These are phyloP conservation scores for Xenops minutus DNA, from an alignment of 2,797 vertebrate species.

Conservation along the genomic window DNA sequence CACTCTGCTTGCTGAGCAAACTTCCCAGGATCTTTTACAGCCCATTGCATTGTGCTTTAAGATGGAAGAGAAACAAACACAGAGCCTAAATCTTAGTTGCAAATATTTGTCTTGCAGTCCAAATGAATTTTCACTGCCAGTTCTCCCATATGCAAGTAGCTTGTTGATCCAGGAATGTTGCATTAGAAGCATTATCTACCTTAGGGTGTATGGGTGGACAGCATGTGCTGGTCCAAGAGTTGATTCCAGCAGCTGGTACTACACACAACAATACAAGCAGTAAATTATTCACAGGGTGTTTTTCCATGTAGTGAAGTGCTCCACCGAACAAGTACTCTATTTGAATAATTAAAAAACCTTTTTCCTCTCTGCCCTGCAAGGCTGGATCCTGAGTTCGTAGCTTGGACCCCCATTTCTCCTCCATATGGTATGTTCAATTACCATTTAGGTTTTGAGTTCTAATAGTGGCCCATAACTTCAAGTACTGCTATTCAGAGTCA, in stretches of 20 bases:
- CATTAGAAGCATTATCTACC: neutral
- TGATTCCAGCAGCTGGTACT: neutral
- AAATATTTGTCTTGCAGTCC: neutral
- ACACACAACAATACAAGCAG: neutral
- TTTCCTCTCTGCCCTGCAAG: neutral
- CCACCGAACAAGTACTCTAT: neutral
- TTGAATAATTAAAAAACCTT: neutral
- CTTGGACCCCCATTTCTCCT: neutral
- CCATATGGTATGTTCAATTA: neutral
- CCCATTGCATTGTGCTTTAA: neutral
- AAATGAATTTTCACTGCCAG: neutral
- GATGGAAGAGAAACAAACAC: neutral
- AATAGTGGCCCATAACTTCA: slow-evolving; percentile 13
- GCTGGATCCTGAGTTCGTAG: neutral
- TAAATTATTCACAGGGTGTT: neutral
- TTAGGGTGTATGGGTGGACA: neutral
- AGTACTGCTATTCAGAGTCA: neutral
- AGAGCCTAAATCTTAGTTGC: neutral
- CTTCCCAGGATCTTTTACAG: neutral
- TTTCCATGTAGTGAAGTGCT: neutral
- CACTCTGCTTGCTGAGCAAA: neutral
- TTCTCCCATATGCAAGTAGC: neutral
- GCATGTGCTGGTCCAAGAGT: fast-evolving
- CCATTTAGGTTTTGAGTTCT: neutral
- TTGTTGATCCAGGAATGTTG: neutral